Conservation (phyloP, 2,888 invertebrate species). For the Drosophila incognita region DNA sequence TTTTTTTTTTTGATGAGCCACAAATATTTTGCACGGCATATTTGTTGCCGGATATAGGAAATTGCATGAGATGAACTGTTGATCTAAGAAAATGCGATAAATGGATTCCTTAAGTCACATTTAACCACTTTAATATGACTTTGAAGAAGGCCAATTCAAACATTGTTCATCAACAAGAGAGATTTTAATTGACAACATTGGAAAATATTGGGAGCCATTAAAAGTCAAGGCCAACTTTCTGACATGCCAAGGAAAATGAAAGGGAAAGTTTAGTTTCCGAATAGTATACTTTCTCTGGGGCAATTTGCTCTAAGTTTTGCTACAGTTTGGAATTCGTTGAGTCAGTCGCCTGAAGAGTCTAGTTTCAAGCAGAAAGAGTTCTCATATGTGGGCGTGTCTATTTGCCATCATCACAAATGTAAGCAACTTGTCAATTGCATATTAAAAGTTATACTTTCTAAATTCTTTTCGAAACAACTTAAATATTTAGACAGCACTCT, state of each 20-base stretch:
- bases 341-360: not conserved
- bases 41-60: slow-evolving; percentile 6
- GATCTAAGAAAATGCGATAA: slow-evolving; percentile 4
- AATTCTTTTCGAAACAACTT: not conserved
- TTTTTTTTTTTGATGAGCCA: slow-evolving; percentile 8
- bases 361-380: not conserved
- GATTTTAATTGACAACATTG: slow-evolving; percentile 27
- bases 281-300: slow-evolving; percentile 1
- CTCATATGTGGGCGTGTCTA: not conserved
- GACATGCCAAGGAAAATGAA: not conserved
- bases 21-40: slow-evolving; percentile 6
- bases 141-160: not conserved
- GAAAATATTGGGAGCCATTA: slow-evolving; percentile 3
- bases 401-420: not conserved
- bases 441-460: not conserved
- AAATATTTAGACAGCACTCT: not conserved
- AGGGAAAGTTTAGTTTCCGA: slow-evolving; percentile 6
- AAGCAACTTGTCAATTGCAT: not conserved
- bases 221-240: slow-evolving; percentile 29
- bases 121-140: not conserved
- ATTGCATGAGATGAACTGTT: not conserved
- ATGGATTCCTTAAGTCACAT: not conserved
- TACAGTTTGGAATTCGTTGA: not conserved
- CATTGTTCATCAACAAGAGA: not conserved
- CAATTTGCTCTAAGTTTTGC: not conserved